Evolutionary conservation across 2,797 vertebrate species (phyloP), one percentile per base, ranked within the genome.

Genomic region (Sebastes variabilis): DNA sequence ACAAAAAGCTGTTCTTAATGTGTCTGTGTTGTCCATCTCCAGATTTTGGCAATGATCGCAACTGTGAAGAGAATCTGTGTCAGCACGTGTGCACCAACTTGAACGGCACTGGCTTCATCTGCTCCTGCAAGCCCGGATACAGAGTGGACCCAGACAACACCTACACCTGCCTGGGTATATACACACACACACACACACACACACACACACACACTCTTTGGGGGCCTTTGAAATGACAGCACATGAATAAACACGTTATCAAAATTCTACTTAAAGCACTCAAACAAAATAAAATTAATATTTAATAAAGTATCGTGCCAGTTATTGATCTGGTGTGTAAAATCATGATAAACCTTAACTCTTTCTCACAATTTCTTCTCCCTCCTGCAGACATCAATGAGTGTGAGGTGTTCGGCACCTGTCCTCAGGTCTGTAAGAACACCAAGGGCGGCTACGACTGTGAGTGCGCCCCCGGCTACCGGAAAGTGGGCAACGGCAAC

Each of bases 391-490:
- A 99, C 86, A 91, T 98, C 78, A 91, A 99, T 1, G 98, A 99
- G 82, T 99, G 98, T 85, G 96, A 97, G 68, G 88, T 96, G 60
- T 97, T 95, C 24, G 96, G 95, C 54, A 96, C 82, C 4, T 99
- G 98, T 77, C 96, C 97, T 59, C 98, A 99, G 93, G 77, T 88
- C 75, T 99, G 98, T 86, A 96, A 94, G 73, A 99, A 99, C 93
- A 96, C 95, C 79, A 99, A 98, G 89, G 98, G 97, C 36, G 91
- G 97, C 87, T 98, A 97, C 0, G 95, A 97, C 83, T 99, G 98
- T 79, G 95, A 97, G 75, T 99, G 97, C 82, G 96, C 96, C 0
- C 91, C 96, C 2, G 98, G 98, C 62, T 98, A 97, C 94, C 93
- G 92, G 49, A 96, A 95, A 59, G 95, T 97, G 82, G 96, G 96